These are phyloP conservation scores for Homarus gammarus DNA, from an alignment of 2,888 invertebrate species.

Conservation along the genomic window DNA sequence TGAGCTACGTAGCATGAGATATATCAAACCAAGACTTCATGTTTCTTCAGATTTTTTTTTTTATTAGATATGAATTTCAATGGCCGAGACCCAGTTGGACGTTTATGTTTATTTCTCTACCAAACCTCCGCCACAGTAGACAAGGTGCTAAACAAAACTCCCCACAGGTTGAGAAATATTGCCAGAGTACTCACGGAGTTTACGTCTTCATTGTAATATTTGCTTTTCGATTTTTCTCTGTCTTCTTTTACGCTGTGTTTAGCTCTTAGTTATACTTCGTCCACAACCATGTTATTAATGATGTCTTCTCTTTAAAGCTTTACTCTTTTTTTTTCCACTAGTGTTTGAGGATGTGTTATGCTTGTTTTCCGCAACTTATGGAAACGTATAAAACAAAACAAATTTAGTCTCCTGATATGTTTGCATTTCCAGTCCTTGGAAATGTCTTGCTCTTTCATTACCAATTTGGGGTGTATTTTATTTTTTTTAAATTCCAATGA, in stretches of 20 bases:
- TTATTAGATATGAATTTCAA: not conserved
- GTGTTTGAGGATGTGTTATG: not conserved
- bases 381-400: not conserved
- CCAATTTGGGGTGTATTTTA: not conserved
- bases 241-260: not conserved
- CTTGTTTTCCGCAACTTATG: not conserved
- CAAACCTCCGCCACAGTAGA: not conserved
- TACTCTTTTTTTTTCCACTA: not conserved
- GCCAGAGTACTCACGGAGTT: not conserved
- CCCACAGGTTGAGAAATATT: constrained; percentile 15
- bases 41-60: no score
- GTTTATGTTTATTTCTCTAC: not conserved
- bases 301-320: not conserved
- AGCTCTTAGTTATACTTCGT: not conserved
- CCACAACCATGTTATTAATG: not conserved
- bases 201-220: not conserved
- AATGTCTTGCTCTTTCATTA: not conserved
- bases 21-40: no score
- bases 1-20: no score
- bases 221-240: not conserved
- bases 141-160: not conserved
- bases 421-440: not conserved
- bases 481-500: not conserved
- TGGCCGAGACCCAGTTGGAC: not conserved
- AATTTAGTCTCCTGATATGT: not conserved